These are phyloP conservation scores for Heliconius melpomene DNA, from an alignment of 1,140 invertebrate species.

Conservation along the genomic window DNA sequence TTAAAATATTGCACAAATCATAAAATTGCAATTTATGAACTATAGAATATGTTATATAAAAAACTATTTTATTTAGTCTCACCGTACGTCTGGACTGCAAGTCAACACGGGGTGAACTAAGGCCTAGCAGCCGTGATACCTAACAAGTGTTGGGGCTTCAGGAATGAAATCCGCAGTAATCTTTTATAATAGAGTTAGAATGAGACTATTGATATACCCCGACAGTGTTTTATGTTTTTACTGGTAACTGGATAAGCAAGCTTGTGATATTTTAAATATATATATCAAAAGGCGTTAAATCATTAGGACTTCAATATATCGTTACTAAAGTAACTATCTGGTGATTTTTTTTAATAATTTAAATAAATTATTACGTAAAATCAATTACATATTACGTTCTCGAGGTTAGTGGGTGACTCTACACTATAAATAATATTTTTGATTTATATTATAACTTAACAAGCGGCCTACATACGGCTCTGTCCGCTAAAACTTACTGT, in stretches of 20 bases:
- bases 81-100: slow-evolving; percentile 33
- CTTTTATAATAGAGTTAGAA: slow-evolving; percentile 48
- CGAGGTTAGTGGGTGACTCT: no score
- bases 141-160: slow-evolving; percentile 68
- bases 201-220: slow-evolving; percentile 1
- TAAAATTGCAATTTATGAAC: not conserved
- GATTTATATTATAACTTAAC: no score
- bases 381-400: no score
- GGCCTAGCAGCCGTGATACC: slow-evolving; percentile 44
- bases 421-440: no score
- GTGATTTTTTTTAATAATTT: no score
- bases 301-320: no score
- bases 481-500: no score
- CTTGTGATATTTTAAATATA: not conserved
- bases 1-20: not conserved
- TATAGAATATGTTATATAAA: not conserved
- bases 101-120: slow-evolving; percentile 33
- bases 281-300: no score
- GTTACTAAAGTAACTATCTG: no score
- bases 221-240: not conserved
- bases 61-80: slow-evolving; percentile 1
- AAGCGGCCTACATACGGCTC: no score
- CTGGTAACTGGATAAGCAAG: not conserved
- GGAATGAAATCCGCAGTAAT: slow-evolving; percentile 53
- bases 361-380: no score